These are phyloP conservation scores for Thymallus thymallus DNA, from an alignment of 2,113 vertebrate genomes.

Conservation along the genomic window DNA sequence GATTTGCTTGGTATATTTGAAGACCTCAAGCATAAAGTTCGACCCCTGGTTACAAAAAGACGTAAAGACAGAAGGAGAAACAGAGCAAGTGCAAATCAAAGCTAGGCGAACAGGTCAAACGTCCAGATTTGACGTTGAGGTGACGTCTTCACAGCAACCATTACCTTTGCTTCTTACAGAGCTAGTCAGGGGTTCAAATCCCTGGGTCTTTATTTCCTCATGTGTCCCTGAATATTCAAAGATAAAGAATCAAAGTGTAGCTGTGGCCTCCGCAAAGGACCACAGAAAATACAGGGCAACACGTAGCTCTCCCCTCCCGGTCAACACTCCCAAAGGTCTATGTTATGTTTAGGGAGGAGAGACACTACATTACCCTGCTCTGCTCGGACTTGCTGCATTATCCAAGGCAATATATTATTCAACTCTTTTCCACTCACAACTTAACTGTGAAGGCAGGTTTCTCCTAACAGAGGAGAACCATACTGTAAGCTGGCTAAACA, in stretches of 20 bases:
- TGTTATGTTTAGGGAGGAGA: conserved; percentile 52
- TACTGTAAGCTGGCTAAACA: not conserved
- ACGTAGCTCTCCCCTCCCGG: conserved; percentile 56
- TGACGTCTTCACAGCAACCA: conserved; percentile 72
- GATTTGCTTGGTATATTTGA: conserved; percentile 53
- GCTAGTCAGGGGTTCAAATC: conserved; percentile 81
- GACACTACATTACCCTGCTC: conserved; percentile 11
- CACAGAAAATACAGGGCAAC: conserved; percentile 73
- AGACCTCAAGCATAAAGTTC: conserved; percentile 68
- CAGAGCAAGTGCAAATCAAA: conserved; percentile 46
- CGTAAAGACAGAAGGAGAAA: conserved; percentile 24
- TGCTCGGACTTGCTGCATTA: not conserved
- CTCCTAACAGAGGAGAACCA: not conserved
- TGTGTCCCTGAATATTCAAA: conserved; percentile 81
- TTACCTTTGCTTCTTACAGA: conserved; percentile 81
- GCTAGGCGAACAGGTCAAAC: conserved; percentile 44
- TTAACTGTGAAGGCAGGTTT: not conserved
- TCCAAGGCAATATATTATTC: not conserved
- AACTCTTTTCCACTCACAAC: not conserved
- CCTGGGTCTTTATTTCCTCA: conserved; percentile 80
- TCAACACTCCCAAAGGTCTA: conserved; percentile 54
- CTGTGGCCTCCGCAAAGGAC: conserved; percentile 72
- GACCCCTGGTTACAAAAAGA: conserved; percentile 74
- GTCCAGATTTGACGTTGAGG: conserved; percentile 71
- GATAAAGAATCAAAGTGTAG: conserved; percentile 79